phyloP scores from a whole-genome alignment of 2,113 vertebrate species.

The Callipepla californica region DNA sequence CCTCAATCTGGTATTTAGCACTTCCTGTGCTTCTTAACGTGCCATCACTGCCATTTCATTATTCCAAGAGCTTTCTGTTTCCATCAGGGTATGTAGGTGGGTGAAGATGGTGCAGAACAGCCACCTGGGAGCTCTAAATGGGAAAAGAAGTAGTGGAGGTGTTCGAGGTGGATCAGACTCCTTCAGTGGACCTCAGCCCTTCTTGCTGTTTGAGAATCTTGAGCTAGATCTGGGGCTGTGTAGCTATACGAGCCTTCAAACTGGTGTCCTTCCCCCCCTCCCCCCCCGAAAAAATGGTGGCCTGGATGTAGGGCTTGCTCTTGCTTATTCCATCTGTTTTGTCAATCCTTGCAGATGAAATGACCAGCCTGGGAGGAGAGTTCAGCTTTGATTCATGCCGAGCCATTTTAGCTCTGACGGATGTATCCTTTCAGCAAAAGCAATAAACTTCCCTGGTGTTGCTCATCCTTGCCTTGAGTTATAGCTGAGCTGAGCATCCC shows the following conservation, averaged over 20 bases:
- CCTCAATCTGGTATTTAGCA: neutral
- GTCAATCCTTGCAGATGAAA: slow-evolving; percentile 63
- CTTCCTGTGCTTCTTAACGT: neutral
- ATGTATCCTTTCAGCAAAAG: slow-evolving; percentile 81
- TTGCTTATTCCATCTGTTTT: neutral
- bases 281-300: neutral
- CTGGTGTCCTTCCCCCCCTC: neutral
- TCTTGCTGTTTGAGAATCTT: neutral
- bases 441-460: slow-evolving; percentile 47
- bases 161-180: neutral
- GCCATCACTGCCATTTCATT: neutral
- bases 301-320: neutral
- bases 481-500: slow-evolving; percentile 33
- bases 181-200: neutral
- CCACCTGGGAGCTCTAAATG: neutral
- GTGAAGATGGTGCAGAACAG: neutral
- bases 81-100: neutral
- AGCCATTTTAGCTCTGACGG: slow-evolving; percentile 80
- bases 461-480: slow-evolving; percentile 57
- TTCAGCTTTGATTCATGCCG: slow-evolving; percentile 81
- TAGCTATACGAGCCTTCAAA: neutral
- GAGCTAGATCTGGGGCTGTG: neutral
- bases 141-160: neutral
- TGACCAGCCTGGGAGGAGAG: slow-evolving; percentile 41
- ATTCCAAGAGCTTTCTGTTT: neutral